Conservation (phyloP, 2,888 invertebrate genomes). For the Octonoba sinensis region DNA sequence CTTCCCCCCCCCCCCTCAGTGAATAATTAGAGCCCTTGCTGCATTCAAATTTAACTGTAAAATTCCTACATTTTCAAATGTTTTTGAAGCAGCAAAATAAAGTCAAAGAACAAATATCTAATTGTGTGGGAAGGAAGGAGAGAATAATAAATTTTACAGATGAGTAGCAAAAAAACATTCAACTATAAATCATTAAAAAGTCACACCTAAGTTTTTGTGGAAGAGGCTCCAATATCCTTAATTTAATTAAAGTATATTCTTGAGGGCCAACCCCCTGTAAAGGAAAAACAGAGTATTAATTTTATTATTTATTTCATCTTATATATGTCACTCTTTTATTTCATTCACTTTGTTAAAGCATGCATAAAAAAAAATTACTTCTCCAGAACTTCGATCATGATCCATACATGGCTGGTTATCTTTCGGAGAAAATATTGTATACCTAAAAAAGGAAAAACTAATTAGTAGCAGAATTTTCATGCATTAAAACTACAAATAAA, state of each 20-base stretch:
- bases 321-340: too few relatives aligned
- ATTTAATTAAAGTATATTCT: constrained; percentile 96
- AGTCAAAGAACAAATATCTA: too few relatives aligned
- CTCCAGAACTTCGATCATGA: constrained; percentile 94
- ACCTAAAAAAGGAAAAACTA: constrained; percentile 71
- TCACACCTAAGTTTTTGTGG: constrained; percentile 76
- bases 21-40: too few relatives aligned
- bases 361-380: constrained; percentile 72
- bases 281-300: constrained; percentile 24
- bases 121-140: too few relatives aligned
- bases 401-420: constrained; percentile 99
- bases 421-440: constrained; percentile 94
- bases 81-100: too few relatives aligned
- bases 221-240: constrained; percentile 83
- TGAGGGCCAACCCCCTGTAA: constrained; percentile 91
- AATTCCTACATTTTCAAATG: too few relatives aligned
- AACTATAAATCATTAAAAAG: background rate
- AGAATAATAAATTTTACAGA: too few relatives aligned
- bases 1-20: too few relatives aligned
- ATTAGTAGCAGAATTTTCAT: background rate
- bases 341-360: background rate
- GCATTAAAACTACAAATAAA: background rate
- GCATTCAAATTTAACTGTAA: too few relatives aligned
- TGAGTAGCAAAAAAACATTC: background rate
- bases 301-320: background rate